phyloP scores from a whole-genome alignment of 2,888 invertebrate genomes.

The Branchinecta sandiegonensis region DNA sequence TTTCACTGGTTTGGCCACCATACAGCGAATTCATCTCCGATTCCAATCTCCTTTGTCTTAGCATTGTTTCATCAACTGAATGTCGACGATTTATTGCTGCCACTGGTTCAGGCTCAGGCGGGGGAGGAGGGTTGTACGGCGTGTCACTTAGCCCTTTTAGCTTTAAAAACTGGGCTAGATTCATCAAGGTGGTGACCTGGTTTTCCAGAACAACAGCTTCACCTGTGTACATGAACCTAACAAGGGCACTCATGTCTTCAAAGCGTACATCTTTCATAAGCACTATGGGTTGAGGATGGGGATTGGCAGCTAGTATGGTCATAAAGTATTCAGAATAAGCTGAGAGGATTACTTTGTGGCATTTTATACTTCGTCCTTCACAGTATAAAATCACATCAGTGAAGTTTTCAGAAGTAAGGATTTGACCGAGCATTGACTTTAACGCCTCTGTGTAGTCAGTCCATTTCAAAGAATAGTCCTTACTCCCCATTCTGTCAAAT shows the following conservation, averaged over 20 bases:
- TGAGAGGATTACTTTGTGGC: constrained; percentile 10
- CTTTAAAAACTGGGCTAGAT: constrained; percentile 8
- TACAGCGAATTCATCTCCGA: too few species aligned
- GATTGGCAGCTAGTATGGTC: constrained; percentile 8
- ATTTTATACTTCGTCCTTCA: constrained; percentile 10
- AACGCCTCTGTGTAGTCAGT: constrained; percentile 3
- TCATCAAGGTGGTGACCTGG: not conserved
- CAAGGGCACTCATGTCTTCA: not conserved
- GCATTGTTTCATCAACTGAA: too few species aligned
- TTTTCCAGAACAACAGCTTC: constrained; percentile 8
- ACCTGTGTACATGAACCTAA: not conserved
- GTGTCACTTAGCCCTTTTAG: not conserved
- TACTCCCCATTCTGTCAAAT: not conserved
- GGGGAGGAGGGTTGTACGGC: not conserved
- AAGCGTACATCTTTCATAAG: constrained; percentile 10
- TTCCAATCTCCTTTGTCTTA: too few species aligned
- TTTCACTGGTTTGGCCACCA: too few species aligned
- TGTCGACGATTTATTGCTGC: constrained; percentile 11
- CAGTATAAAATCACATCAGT: constrained; percentile 1
- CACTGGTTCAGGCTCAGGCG: constrained; percentile 9
- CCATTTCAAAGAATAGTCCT: constrained; percentile 13
- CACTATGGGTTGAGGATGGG: not conserved
- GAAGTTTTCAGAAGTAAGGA: not conserved
- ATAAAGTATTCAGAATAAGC: constrained; percentile 11
- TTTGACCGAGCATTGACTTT: constrained; percentile 15